Conservation (phyloP, 2,797 vertebrate genomes). For the Cirrhinus molitorella region DNA sequence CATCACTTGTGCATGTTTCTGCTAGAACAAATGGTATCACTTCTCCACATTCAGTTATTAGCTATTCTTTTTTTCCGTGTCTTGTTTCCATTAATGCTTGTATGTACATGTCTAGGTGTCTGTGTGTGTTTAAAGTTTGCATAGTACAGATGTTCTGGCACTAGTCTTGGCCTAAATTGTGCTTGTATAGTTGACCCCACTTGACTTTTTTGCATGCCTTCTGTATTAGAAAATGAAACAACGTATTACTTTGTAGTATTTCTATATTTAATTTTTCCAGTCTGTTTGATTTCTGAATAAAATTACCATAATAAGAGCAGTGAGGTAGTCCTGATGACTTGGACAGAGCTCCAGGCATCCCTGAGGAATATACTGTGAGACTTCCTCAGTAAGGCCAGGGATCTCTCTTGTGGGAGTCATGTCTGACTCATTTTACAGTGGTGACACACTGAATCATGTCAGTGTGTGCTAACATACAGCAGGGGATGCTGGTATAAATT, state of each 20-base stretch:
- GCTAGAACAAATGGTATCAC: not conserved
- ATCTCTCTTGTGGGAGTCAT: not conserved
- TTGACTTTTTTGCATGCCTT: too few relatives aligned
- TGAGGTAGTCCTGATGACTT: conserved; percentile 24
- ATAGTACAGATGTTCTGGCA: not conserved
- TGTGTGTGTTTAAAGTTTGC: not conserved
- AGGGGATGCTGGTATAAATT: not conserved
- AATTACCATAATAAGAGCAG: conserved; percentile 6
- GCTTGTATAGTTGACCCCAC: not conserved
- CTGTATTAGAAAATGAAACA: not conserved
- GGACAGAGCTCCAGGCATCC: conserved; percentile 24
- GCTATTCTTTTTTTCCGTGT: not conserved
- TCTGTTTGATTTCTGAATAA: conserved; percentile 2
- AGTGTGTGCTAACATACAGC: conserved; percentile 10
- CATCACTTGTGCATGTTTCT: not conserved
- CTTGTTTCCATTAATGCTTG: conserved; percentile 9
- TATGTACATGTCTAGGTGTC: not conserved
- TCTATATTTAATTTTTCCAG: not conserved
- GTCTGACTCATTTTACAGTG: conserved; percentile 18
- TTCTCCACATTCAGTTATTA: not conserved
- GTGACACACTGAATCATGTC: conserved; percentile 36
- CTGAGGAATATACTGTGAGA: conserved; percentile 27
- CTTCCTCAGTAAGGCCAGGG: conserved; percentile 26
- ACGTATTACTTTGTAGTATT: not conserved
- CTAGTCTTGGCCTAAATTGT: not conserved